Percentiles rank a stretch among this genome's conserved stretches.
Conservation (phyloP, 2,797 vertebrate species). For the Gephyroberyx darwinii region DNA sequence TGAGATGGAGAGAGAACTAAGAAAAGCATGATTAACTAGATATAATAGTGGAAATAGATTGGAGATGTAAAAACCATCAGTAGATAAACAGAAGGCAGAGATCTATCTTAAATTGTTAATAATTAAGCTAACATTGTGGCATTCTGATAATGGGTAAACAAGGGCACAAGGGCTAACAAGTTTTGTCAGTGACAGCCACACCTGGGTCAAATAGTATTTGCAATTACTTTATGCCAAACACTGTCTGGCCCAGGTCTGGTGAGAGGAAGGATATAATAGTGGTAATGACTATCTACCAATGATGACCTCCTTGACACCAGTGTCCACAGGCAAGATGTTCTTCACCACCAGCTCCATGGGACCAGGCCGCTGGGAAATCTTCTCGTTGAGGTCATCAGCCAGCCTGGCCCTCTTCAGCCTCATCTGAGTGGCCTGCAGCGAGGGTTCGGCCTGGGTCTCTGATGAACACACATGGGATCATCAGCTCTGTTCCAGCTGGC, state of each 20-base stretch:
- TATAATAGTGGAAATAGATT: too few species aligned
- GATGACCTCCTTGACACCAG: constrained; percentile 85
- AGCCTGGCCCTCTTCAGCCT: constrained; percentile 93
- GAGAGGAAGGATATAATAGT: not conserved
- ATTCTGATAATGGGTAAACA: too few species aligned
- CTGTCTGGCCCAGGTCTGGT: not conserved
- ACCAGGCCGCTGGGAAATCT: constrained; percentile 93
- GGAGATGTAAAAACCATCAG: too few species aligned
- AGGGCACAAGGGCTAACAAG: too few species aligned
- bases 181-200: too few species aligned
- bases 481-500: constrained; percentile 19
- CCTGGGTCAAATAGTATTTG: too few species aligned
- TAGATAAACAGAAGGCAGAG: too few species aligned
- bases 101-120: too few species aligned
- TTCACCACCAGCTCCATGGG: constrained; percentile 97
- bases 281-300: constrained; percentile 77
- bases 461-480: constrained; percentile 56
- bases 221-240: too few species aligned
- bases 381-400: constrained; percentile 94
- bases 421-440: constrained; percentile 95
- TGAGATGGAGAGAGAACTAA: not conserved
- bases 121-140: too few species aligned
- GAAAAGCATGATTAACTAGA: too few species aligned
- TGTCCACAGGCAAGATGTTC: constrained; percentile 94
- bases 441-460: constrained; percentile 94